Evolutionary conservation across 2,888 invertebrate genomes (phyloP).

Genomic region (Diogma glabrata): DNA sequence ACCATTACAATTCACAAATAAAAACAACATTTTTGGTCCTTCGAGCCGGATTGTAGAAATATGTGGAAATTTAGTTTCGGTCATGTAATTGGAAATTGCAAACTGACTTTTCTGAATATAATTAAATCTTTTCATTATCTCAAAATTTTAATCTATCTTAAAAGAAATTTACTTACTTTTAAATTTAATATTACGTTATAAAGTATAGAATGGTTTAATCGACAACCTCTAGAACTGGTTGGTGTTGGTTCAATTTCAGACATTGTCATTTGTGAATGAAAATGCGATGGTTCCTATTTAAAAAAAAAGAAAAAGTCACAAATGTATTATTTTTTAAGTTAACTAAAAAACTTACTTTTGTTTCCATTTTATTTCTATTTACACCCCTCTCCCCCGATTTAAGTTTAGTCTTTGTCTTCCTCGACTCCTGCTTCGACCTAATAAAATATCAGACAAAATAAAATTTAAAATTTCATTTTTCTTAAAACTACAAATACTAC

Average conservation of each 20-base stretch:
- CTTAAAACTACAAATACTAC: too few relatives aligned
- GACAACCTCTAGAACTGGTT: slow-evolving; percentile 2
- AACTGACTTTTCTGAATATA: too few relatives aligned
- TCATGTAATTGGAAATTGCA: too few relatives aligned
- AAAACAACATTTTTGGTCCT: too few relatives aligned
- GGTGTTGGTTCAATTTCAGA: slow-evolving; percentile 10
- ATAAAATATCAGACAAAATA: neutral
- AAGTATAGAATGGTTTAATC: slow-evolving; percentile 6
- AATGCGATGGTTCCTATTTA: slow-evolving; percentile 15
- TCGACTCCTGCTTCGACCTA: slow-evolving; percentile 3
- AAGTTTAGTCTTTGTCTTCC: slow-evolving; percentile 7
- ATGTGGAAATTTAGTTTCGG: too few relatives aligned
- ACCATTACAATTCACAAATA: too few relatives aligned
- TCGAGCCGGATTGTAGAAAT: too few relatives aligned
- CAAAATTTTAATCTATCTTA: too few relatives aligned
- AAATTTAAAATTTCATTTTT: neutral
- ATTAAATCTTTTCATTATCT: too few relatives aligned
- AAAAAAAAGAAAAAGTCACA: neutral
- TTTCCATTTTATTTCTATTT: slow-evolving; percentile 6
- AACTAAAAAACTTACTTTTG: slow-evolving; percentile 4
- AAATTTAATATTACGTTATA: too few relatives aligned
- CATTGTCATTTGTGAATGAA: slow-evolving; percentile 15
- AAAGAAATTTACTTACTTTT: too few relatives aligned
- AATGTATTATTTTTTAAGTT: neutral
- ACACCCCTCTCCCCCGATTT: slow-evolving; percentile 9